Evolutionary conservation across 64 coral and sea anemone genomes (phyloP).

Genomic region (Platygyra sinensis): DNA sequence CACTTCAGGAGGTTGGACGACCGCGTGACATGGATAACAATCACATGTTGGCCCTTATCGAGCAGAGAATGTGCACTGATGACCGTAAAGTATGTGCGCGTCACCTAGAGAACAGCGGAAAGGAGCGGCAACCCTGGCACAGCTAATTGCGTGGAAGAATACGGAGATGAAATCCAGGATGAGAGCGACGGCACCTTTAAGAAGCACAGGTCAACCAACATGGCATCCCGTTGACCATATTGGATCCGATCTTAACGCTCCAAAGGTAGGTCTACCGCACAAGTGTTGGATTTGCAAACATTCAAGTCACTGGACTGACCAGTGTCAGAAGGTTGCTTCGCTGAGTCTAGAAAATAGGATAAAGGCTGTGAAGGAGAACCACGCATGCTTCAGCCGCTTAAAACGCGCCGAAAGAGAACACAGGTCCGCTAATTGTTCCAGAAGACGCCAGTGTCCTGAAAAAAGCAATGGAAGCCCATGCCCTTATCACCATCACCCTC

Average conservation of each 20-base stretch:
- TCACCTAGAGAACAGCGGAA: constrained; percentile 31
- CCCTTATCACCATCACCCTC: constrained; percentile 40
- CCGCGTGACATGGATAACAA: constrained; percentile 54
- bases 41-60: constrained; percentile 58
- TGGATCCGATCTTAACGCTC: background rate
- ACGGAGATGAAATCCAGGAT: constrained; percentile 64
- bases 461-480: constrained; percentile 24
- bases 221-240: background rate
- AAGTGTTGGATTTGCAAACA: constrained; percentile 46
- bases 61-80: constrained; percentile 52
- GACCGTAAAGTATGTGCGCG: constrained; percentile 62
- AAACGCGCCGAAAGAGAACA: constrained; percentile 46
- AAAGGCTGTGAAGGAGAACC: constrained; percentile 53
- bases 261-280: background rate
- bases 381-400: constrained; percentile 58
- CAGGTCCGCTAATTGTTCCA: background rate
- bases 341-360: constrained; percentile 9
- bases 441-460: constrained; percentile 29
- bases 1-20: constrained; percentile 27
- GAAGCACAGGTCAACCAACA: constrained; percentile 13
- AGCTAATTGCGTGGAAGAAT: constrained; percentile 51
- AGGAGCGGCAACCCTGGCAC: constrained; percentile 25
- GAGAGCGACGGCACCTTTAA: constrained; percentile 47
- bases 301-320: constrained; percentile 39
- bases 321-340: constrained; percentile 30